A percentile compares a stretch with the other conserved stretches of the same genome.
phyloP scores from a whole-genome alignment of 2,797 vertebrate genomes.

The Masticophis lateralis region DNA sequence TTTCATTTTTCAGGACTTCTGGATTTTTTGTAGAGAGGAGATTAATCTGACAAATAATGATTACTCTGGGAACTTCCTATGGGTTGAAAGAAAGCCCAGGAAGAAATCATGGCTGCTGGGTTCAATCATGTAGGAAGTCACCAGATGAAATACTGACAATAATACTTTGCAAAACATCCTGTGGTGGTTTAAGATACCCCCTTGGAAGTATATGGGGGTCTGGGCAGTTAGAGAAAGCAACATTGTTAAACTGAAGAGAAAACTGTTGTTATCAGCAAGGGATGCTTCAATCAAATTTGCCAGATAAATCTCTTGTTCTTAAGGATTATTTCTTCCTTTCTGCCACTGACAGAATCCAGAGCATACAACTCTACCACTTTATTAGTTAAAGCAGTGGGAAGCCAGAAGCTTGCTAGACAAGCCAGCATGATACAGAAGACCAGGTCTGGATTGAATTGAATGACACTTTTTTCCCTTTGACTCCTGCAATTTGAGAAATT shows the following conservation, averaged over 20 bases:
- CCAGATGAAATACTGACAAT: background rate
- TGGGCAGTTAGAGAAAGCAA: conserved; percentile 7
- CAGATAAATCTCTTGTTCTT: conserved; percentile 70
- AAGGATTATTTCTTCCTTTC: conserved; percentile 71
- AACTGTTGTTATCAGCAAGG: conserved; percentile 57
- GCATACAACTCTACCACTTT: conserved; percentile 60
- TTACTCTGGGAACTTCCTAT: background rate
- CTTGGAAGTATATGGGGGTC: background rate
- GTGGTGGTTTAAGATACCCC: background rate
- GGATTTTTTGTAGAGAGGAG: background rate
- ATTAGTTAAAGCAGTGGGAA: conserved; percentile 49
- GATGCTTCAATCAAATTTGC: conserved; percentile 63
- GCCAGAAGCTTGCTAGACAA: conserved; percentile 47
- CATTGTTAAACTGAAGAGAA: conserved; percentile 52
- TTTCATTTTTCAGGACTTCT: background rate
- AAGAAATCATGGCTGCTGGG: background rate
- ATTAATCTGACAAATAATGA: background rate
- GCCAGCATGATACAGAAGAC: conserved; percentile 34
- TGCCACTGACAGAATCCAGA: conserved; percentile 71
- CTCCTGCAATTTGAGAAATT: conserved; percentile 47
- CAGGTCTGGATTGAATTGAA: conserved; percentile 57
- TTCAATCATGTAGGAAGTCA: conserved; percentile 24
- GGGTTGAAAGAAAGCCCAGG: background rate
- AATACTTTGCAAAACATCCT: background rate
- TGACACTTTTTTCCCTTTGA: conserved; percentile 51